Evolutionary conservation across 2,888 invertebrate genomes (phyloP), one percentile per base, ranked within the genome.

Genomic region (Lasioglossum malachurum): DNA sequence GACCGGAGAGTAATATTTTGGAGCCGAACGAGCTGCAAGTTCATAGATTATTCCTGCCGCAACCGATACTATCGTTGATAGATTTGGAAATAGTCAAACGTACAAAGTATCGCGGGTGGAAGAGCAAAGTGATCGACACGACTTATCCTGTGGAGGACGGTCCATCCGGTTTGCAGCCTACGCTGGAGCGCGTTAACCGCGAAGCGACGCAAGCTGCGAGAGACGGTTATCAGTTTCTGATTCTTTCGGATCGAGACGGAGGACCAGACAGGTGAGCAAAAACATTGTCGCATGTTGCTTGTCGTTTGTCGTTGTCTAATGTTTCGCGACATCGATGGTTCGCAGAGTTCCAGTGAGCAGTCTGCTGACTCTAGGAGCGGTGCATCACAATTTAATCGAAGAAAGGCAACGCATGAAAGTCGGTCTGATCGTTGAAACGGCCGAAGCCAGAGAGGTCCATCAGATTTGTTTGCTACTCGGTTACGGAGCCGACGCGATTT

Each of bases 401-500:
- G 98, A 98, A 49, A 97, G 99, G 60, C 98, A 98, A 92, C 97
- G 99, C 78, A 99, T 99, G 98, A 99, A 99, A 95, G 98, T 99
- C 38, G 99, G 99, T 60, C 96, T 99, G 80, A 97, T 99, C 81
- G 96, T 99, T 81, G 99, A 99, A 96, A 99, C 99, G 0, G 99
- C 98, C 2, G 99, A 99, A 95, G 99, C 99, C 0, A 97, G 99
- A 92, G 99, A 98, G 93, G 98, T 99, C 0, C 99, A 99, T 94
- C 99, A 99, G 94, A 97, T 99, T 95, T 99, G 99, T 93, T 98
- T 99, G 0, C 96, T 99, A 44, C 96, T 99, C 57, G 99, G 98
- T 92, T 99, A 99, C 95, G 99, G 99, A 49, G 99, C 99, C 3
- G 99, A 99, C 96, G 99, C 98, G 0, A 98, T 99, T 91, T 99